These are phyloP conservation scores for Dasyprocta punctata DNA, from an alignment of 2,113 vertebrate species.

Conservation along the genomic window DNA sequence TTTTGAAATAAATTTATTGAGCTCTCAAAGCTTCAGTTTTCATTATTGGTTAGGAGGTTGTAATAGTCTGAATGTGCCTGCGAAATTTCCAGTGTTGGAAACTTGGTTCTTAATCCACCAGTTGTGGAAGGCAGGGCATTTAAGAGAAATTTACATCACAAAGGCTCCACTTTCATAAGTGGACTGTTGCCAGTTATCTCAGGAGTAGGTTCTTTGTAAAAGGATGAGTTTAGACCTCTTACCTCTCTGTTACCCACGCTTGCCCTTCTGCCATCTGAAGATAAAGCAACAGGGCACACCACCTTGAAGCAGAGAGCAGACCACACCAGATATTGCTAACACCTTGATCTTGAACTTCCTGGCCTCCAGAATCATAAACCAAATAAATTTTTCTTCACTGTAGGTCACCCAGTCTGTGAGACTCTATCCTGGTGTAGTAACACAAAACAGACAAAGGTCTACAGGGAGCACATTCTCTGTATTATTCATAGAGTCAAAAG, in stretches of 20 bases:
- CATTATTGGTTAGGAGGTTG: neutral
- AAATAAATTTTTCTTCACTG: neutral
- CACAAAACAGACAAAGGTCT: neutral
- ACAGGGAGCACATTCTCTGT: neutral
- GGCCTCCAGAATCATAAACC: neutral
- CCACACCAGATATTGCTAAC: neutral
- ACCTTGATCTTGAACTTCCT: neutral
- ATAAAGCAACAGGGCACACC: neutral
- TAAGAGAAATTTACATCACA: neutral
- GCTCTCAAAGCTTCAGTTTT: neutral
- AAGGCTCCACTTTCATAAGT: neutral
- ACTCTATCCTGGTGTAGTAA: neutral
- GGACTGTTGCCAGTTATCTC: neutral
- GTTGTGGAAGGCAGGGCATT: neutral
- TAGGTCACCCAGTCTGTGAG: neutral
- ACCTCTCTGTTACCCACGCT: neutral
- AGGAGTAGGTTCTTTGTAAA: neutral
- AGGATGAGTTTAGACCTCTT: neutral
- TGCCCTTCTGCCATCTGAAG: neutral
- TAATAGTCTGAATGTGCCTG: neutral
- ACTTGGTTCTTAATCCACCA: neutral
- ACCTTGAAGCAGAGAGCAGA: neutral
- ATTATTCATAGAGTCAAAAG: constrained; percentile 6
- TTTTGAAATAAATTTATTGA: neutral
- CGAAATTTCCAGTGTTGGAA: neutral